These are phyloP conservation scores for Lasioglossum baleicum DNA, from an alignment of 1,140 invertebrate genomes.

Conservation along the genomic window DNA sequence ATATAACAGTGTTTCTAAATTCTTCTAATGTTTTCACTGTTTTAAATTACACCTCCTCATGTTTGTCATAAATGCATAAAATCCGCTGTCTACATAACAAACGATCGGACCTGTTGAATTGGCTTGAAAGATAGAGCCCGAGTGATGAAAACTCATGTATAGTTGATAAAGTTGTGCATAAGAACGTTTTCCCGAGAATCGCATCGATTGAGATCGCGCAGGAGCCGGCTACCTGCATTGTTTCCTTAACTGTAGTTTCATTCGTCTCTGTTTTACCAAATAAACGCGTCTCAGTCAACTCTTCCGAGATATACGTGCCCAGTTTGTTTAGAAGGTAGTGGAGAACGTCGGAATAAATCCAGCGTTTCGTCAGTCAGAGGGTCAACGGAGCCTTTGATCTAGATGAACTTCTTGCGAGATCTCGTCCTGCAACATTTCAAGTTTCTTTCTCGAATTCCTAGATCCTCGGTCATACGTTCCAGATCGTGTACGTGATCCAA, in stretches of 20 bases:
- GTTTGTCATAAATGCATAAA: too few species aligned
- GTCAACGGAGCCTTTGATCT: conserved; percentile 54
- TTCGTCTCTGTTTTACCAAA: background rate
- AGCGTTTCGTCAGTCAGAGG: conserved; percentile 49
- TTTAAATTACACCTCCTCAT: too few species aligned
- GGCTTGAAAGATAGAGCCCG: too few species aligned
- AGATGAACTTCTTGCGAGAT: conserved; percentile 50
- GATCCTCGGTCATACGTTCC: conserved; percentile 40
- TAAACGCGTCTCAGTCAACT: background rate
- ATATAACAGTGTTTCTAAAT: too few species aligned
- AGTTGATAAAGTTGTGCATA: too few species aligned
- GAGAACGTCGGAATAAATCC: conserved; percentile 48
- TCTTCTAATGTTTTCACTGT: too few species aligned
- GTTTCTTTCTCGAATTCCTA: conserved; percentile 59
- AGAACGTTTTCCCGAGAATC: background rate
- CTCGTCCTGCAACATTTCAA: conserved; percentile 46
- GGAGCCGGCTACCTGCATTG: background rate
- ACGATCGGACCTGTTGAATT: too few species aligned
- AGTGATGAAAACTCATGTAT: too few species aligned
- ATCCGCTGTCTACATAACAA: too few species aligned
- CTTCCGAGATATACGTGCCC: conserved; percentile 15
- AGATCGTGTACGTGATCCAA: conserved; percentile 51
- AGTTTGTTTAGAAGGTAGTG: conserved; percentile 37
- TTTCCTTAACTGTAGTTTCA: background rate
- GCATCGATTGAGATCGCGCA: background rate